Conservation (phyloP, 2,113 vertebrate species). For the Alligator mississippiensis region DNA sequence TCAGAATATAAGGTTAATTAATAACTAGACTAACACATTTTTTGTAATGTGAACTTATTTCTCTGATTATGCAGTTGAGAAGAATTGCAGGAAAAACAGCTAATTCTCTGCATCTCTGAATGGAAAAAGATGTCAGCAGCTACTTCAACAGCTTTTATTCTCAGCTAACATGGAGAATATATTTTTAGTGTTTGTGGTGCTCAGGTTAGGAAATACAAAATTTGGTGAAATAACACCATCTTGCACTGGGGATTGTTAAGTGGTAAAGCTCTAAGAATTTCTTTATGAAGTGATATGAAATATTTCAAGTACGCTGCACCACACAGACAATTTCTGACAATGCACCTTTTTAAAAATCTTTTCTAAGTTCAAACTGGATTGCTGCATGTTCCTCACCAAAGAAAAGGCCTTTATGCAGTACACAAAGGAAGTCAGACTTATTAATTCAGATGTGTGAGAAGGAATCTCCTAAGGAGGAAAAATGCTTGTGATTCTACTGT, state of each 20-base stretch:
- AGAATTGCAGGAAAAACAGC: background rate
- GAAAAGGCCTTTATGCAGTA: background rate
- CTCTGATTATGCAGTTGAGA: background rate
- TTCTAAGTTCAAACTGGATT: background rate
- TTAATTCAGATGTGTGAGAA: rapidly evolving
- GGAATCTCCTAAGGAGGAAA: background rate
- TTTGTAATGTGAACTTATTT: background rate
- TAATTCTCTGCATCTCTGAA: background rate
- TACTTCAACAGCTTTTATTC: background rate
- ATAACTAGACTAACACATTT: background rate
- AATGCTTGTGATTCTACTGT: rapidly evolving
- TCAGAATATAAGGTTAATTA: background rate
- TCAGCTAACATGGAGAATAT: background rate
- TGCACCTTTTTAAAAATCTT: background rate
- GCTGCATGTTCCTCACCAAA: background rate
- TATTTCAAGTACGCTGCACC: background rate
- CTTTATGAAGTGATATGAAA: background rate
- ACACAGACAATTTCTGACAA: background rate
- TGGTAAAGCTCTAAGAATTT: background rate
- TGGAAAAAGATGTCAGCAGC: background rate
- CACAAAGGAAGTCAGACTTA: rapidly evolving
- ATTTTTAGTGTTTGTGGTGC: background rate
- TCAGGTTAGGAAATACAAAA: background rate
- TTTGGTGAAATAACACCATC: background rate
- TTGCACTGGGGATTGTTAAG: rapidly evolving